These are phyloP conservation scores for Cerceris ruficornis DNA, from an alignment of 2,888 invertebrate species.

Conservation along the genomic window DNA sequence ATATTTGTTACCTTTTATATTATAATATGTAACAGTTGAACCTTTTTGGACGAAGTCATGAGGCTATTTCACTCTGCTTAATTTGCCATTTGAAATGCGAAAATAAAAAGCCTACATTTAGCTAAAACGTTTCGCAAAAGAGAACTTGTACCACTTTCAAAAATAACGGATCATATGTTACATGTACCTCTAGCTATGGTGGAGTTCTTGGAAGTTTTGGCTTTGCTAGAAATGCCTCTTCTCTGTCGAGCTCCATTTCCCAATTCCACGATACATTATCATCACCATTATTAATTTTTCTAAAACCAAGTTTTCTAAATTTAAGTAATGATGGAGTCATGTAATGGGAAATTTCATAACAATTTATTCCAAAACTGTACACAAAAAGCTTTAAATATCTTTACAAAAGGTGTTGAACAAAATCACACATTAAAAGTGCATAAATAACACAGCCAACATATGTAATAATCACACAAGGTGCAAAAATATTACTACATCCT, in stretches of 20 bases:
- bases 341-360: not conserved
- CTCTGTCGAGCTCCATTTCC: constrained; percentile 46
- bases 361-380: constrained; percentile 41
- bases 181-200: constrained; percentile 39
- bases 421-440: not conserved
- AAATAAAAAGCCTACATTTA: too few relatives aligned
- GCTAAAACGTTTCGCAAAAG: too few relatives aligned
- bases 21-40: too few relatives aligned
- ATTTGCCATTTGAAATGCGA: too few relatives aligned
- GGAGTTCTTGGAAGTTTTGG: constrained; percentile 76
- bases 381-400: constrained; percentile 23
- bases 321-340: not conserved
- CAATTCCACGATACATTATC: constrained; percentile 14
- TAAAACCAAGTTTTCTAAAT: constrained; percentile 33
- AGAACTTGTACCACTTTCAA: too few relatives aligned
- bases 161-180: not conserved
- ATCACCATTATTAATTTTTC: constrained; percentile 26
- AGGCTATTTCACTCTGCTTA: too few relatives aligned
- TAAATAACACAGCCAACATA: not conserved
- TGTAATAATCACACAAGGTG: constrained; percentile 17
- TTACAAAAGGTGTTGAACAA: not conserved
- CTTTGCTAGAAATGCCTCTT: constrained; percentile 74
- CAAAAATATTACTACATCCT: constrained; percentile 6
- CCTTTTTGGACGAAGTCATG: too few relatives aligned
- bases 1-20: too few relatives aligned